A percentile compares a stretch with the other conserved stretches of the same genome.
phyloP scores from a whole-genome alignment of 1,140 invertebrate species.

The Macrocentrus cingulum region DNA sequence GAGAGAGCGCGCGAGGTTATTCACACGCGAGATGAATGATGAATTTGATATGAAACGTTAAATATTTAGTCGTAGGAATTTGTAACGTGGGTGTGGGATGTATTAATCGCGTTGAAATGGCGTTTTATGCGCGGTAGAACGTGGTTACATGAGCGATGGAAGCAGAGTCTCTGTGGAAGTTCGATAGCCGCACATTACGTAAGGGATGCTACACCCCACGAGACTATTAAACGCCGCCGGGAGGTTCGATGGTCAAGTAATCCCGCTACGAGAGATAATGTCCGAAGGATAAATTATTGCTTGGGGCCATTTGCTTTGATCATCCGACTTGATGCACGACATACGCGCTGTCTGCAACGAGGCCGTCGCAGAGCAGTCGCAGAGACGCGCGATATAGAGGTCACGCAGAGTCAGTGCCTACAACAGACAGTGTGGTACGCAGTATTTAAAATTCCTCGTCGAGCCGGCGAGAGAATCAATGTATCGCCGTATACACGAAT shows the following conservation, averaged over 20 bases:
- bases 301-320: conserved; percentile 27
- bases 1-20: too few relatives aligned
- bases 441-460: too few relatives aligned
- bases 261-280: conserved; percentile 33
- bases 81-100: conserved; percentile 19
- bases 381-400: too few relatives aligned
- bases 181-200: conserved; percentile 29
- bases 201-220: conserved; percentile 31
- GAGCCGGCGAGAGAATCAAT: not conserved
- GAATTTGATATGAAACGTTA: conserved; percentile 1
- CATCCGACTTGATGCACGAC: conserved; percentile 16
- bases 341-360: not conserved
- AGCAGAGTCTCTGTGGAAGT: conserved; percentile 27
- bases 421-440: too few relatives aligned
- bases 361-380: not conserved
- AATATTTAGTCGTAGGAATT: too few relatives aligned
- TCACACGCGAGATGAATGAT: conserved; percentile 6
- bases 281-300: conserved; percentile 32
- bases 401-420: too few relatives aligned
- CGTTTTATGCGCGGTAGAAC: conserved; percentile 19
- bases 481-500: not conserved
- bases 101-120: conserved; percentile 29
- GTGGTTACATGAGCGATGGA: conserved; percentile 2
- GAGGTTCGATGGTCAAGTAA: conserved; percentile 40
- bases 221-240: conserved; percentile 40